Conservation (phyloP, 2,797 vertebrate species). For the Varecia variegata region DNA sequence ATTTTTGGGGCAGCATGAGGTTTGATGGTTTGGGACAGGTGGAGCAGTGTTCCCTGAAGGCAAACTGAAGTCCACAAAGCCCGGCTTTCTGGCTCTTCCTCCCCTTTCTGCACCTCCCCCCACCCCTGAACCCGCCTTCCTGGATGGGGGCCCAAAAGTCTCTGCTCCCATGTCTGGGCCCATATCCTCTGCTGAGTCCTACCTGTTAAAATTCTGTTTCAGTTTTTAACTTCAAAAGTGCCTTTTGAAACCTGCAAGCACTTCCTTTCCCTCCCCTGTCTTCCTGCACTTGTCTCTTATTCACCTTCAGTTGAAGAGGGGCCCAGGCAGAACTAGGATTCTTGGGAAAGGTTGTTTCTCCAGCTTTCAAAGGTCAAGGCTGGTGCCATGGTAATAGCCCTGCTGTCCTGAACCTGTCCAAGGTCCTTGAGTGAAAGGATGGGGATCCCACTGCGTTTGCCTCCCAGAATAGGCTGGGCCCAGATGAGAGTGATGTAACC, state of each 20-base stretch:
- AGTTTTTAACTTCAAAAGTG: slow-evolving; percentile 9
- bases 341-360: neutral
- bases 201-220: neutral
- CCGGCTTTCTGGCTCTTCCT: neutral
- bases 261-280: neutral
- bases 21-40: neutral
- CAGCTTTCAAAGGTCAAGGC: slow-evolving; percentile 48
- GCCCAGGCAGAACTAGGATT: neutral
- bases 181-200: neutral
- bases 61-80: neutral
- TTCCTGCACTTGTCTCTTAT: neutral
- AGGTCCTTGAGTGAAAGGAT: neutral
- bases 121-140: neutral
- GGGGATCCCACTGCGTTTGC: neutral
- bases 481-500: neutral
- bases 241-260: neutral
- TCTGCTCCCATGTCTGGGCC: neutral
- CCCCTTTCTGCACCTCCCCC: neutral
- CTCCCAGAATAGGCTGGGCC: neutral
- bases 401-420: neutral
- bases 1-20: neutral
- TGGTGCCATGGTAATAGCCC: neutral
- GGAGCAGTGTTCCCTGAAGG: neutral
- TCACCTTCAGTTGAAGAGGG: neutral
- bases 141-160: neutral